Evolutionary conservation across 2,888 invertebrate genomes (phyloP), one percentile per base, ranked within the genome.

Genomic region (Azorinus chamasolen): DNA sequence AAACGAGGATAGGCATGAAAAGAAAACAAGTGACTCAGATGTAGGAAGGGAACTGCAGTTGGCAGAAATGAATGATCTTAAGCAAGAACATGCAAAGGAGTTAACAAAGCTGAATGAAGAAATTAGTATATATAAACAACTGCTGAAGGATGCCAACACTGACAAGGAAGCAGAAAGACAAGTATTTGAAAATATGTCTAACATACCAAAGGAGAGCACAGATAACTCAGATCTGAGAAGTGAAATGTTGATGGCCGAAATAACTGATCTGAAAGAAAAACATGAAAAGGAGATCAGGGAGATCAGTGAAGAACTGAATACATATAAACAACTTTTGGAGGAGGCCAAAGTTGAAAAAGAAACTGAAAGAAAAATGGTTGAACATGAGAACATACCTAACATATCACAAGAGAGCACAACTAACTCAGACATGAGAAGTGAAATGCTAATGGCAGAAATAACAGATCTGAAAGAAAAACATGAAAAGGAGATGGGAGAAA

Each of bases 391-490:
- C n/a, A n/a, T n/a, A n/a, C n/a, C n/a, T n/a, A n/a, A n/a, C n/a
- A n/a, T n/a, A n/a, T n/a, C n/a, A n/a, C n/a, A n/a, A n/a, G n/a
- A n/a, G n/a, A n/a, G n/a, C n/a, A n/a, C n/a, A n/a, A n/a, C n/a
- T n/a, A n/a, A n/a, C n/a, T n/a, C n/a, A n/a, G n/a, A n/a, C n/a
- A n/a, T n/a, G n/a, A n/a, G n/a, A n/a, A n/a, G n/a, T n/a, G n/a
- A n/a, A 41, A 41, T 41, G 41, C 10, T 41, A 41, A 41, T 12
- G 10, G 6, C 43, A 61, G 48, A 48, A 20, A 48, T 48, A 18
- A 25, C 27, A 20, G 27, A 32, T n/a, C 46, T 48, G 10, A 46
- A 48, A 32, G 48, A 48, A 48, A 46, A 61, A 32, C 22, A 46
- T 27, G 61, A 61, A 32, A 10, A 14, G 12, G 25, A 53, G 25